Percentiles rank a stretch among this genome's conserved stretches.
Conservation (phyloP, 37 sponge, comb jelly and placozoan genomes). For the Aplysina aerophoba region DNA sequence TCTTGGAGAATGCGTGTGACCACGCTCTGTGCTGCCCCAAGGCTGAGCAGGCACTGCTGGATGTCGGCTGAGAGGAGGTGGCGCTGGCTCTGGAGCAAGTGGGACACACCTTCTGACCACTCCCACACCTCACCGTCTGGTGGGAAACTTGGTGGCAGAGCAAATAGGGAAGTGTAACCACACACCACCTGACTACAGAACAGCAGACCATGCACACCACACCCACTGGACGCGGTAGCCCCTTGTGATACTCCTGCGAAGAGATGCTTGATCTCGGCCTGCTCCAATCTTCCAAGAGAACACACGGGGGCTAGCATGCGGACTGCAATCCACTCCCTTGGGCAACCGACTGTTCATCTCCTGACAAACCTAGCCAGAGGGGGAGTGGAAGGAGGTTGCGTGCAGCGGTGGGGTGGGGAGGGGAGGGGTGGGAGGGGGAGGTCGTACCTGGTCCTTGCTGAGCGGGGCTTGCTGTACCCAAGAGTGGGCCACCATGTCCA, state of each 20-base stretch:
- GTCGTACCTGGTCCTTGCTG: conserved; percentile 37
- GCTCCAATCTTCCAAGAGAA: conserved; percentile 46
- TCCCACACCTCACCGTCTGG: conserved; percentile 72
- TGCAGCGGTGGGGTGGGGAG: not conserved
- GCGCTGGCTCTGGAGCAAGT: conserved; percentile 48
- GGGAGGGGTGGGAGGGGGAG: not conserved
- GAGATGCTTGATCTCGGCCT: conserved; percentile 73
- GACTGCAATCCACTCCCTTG: conserved; percentile 3
- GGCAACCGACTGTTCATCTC: conserved; percentile 58
- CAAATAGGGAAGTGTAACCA: not conserved
- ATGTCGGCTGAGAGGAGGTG: conserved; percentile 44
- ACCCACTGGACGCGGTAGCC: not conserved
- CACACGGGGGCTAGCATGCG: conserved; percentile 45
- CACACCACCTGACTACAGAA: not conserved
- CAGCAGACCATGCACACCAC: not conserved
- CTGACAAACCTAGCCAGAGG: conserved; percentile 13
- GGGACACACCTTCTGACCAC: conserved; percentile 33
- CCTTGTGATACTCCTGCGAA: conserved; percentile 45
- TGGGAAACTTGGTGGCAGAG: not conserved
- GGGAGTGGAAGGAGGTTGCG: not conserved
- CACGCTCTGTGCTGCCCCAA: not conserved
- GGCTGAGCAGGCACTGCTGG: conserved; percentile 24
- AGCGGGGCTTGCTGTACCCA: conserved; percentile 43
- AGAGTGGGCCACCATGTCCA: conserved; percentile 61
- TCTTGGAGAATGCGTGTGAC: too few species aligned